These are phyloP conservation scores for Diaprepes abbreviatus DNA, from an alignment of 2,888 invertebrate species.

Conservation along the genomic window DNA sequence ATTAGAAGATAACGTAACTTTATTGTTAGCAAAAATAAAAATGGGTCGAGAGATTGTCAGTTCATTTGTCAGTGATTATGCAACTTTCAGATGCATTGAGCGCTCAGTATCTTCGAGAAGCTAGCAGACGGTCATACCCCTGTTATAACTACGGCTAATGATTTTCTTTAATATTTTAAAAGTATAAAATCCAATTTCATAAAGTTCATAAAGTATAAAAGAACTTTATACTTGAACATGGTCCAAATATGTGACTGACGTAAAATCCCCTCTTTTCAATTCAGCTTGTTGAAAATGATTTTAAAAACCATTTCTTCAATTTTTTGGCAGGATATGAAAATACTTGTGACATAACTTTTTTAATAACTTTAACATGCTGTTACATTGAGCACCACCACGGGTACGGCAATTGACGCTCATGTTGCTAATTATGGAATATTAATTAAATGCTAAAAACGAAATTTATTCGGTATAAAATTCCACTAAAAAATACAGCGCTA, in stretches of 20 bases:
- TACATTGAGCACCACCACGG: neutral
- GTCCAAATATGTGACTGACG: neutral
- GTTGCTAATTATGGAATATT: too few relatives aligned
- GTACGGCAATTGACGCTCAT: neutral
- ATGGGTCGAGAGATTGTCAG: neutral
- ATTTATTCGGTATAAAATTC: neutral
- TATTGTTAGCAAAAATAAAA: neutral
- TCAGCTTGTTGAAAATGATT: too few relatives aligned
- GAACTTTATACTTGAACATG: too few relatives aligned
- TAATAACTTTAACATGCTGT: neutral
- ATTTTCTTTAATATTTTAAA: too few relatives aligned
- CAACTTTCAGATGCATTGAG: too few relatives aligned
- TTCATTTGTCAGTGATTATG: too few relatives aligned
- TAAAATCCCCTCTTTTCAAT: neutral
- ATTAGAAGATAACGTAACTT: neutral
- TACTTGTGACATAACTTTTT: neutral
- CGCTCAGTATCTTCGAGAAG: too few relatives aligned
- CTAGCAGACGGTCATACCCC: too few relatives aligned
- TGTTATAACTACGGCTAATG: too few relatives aligned
- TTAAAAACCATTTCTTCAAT: neutral
- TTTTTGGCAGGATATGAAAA: neutral
- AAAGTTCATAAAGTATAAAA: too few relatives aligned
- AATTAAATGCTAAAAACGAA: neutral
- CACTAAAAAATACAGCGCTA: too few relatives aligned
- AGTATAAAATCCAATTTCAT: too few relatives aligned